These are phyloP conservation scores for Lordiphosa clarofinis DNA, from an alignment of 1,140 invertebrate genomes.

Conservation along the genomic window DNA sequence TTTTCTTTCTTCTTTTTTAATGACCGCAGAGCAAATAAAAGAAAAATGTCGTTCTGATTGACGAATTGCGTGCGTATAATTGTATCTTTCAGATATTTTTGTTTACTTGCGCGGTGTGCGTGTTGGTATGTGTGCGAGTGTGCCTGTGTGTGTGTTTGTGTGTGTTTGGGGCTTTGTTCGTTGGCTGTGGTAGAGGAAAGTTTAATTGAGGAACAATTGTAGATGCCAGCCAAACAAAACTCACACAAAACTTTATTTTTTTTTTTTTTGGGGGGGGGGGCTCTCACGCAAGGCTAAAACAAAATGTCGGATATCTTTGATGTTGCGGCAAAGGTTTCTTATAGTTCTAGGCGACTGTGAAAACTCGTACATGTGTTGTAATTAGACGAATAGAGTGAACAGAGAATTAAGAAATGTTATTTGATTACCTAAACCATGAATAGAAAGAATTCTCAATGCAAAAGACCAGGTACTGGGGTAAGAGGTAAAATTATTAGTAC, in stretches of 20 bases:
- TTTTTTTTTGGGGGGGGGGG: conserved; percentile 28
- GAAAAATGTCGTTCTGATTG: conserved; percentile 79
- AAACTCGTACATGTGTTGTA: conserved; percentile 53
- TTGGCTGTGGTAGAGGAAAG: conserved; percentile 25
- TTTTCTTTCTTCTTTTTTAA: conserved; percentile 46
- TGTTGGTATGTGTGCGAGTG: conserved; percentile 16
- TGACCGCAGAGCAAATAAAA: conserved; percentile 72
- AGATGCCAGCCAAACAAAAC: conserved; percentile 45
- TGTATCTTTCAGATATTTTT: conserved; percentile 76
- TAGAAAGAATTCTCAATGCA: too few relatives aligned
- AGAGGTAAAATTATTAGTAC: too few relatives aligned
- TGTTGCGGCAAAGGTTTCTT: conserved; percentile 31
- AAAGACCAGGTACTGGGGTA: too few relatives aligned
- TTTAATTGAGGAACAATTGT: conserved; percentile 76
- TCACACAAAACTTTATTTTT: conserved; percentile 47
- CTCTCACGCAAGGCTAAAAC: conserved; percentile 60
- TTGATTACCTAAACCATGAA: too few relatives aligned
- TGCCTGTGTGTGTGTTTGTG: conserved; percentile 23
- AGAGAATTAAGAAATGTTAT: too few relatives aligned
- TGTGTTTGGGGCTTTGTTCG: conserved; percentile 21
- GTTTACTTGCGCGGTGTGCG: conserved; percentile 68
- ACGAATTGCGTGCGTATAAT: conserved; percentile 79
- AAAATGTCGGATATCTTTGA: conserved; percentile 72
- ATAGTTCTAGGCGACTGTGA: conserved; percentile 38
- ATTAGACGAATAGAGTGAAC: conserved; percentile 24